Percentiles rank a stretch among this genome's conserved stretches.
These are phyloP conservation scores for Agrotis puta DNA, from an alignment of 2,888 invertebrate species.

Conservation along the genomic window DNA sequence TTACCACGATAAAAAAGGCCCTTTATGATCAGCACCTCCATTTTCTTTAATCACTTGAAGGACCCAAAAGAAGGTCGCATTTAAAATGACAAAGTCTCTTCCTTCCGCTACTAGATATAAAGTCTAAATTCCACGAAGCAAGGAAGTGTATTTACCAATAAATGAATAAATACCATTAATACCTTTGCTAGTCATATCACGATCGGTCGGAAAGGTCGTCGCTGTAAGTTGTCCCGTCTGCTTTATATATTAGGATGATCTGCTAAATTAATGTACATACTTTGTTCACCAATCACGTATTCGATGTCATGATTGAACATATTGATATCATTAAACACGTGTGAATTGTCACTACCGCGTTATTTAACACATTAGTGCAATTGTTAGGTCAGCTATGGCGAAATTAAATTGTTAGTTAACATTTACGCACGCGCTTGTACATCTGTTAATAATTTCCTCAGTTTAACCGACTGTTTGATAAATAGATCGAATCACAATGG, in stretches of 20 bases:
- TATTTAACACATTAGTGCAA: conserved; percentile 41
- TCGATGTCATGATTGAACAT: conserved; percentile 51
- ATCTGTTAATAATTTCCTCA: conserved; percentile 17
- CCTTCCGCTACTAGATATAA: conserved; percentile 50
- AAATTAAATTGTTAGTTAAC: conserved; percentile 33
- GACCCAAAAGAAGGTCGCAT: conserved; percentile 33
- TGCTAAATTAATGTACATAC: conserved; percentile 54
- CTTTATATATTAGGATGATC: conserved; percentile 48
- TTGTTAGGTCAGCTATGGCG: conserved; percentile 45
- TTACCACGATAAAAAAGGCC: neutral
- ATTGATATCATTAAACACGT: conserved; percentile 62
- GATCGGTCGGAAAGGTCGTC: conserved; percentile 57
- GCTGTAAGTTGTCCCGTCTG: conserved; percentile 30
- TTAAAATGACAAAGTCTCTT: conserved; percentile 40
- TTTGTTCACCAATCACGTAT: conserved; percentile 61
- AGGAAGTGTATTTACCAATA: conserved; percentile 56
- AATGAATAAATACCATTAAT: conserved; percentile 46
- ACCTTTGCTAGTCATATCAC: conserved; percentile 61
- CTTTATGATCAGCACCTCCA: neutral
- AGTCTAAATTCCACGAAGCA: conserved; percentile 42
- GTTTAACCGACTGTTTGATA: conserved; percentile 5
- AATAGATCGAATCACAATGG: conserved; percentile 25
- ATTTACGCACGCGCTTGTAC: conserved; percentile 7
- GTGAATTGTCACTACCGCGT: conserved; percentile 61
- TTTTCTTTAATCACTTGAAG: neutral